Evolutionary conservation across 1,140 invertebrate species (phyloP).

Genomic region (Drosophila fuyamai): DNA sequence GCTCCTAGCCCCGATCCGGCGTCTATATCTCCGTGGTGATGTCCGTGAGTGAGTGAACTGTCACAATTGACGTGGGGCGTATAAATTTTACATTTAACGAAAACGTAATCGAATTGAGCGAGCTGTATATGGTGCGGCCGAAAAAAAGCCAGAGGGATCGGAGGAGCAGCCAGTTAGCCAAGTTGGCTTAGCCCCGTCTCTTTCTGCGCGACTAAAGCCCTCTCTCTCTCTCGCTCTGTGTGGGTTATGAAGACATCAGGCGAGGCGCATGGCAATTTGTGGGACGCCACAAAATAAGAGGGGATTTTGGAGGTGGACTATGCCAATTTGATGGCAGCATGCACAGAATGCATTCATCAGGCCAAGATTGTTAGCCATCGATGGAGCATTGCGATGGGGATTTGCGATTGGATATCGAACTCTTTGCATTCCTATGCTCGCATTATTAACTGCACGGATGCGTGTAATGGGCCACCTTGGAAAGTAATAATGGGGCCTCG

Average conservation of each 20-base stretch:
- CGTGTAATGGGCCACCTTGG: slow-evolving; percentile 78
- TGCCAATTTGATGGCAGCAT: slow-evolving; percentile 70
- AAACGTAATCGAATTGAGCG: slow-evolving; percentile 83
- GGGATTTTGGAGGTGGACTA: slow-evolving; percentile 21
- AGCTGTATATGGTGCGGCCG: slow-evolving; percentile 70
- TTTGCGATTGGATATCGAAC: slow-evolving; percentile 24
- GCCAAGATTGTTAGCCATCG: slow-evolving; percentile 68
- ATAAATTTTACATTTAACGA: slow-evolving; percentile 84
- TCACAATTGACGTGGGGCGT: slow-evolving; percentile 82
- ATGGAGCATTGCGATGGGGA: slow-evolving; percentile 31
- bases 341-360: slow-evolving; percentile 73
- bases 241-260: slow-evolving; percentile 76
- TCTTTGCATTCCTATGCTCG: slow-evolving; percentile 65
- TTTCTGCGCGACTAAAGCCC: slow-evolving; percentile 5
- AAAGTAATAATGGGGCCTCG: slow-evolving; percentile 60
- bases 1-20: background rate
- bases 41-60: slow-evolving; percentile 79
- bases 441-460: slow-evolving; percentile 68
- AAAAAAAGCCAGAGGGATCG: slow-evolving; percentile 19
- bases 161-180: slow-evolving; percentile 41
- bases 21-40: slow-evolving; percentile 35
- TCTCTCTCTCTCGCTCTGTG: slow-evolving; percentile 13
- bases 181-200: slow-evolving; percentile 41
- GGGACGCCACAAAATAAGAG: slow-evolving; percentile 63
- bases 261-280: slow-evolving; percentile 78